These are phyloP conservation scores for Drosophila aff. DNA, from an alignment of 1,140 invertebrate species.

Conservation along the genomic window DNA sequence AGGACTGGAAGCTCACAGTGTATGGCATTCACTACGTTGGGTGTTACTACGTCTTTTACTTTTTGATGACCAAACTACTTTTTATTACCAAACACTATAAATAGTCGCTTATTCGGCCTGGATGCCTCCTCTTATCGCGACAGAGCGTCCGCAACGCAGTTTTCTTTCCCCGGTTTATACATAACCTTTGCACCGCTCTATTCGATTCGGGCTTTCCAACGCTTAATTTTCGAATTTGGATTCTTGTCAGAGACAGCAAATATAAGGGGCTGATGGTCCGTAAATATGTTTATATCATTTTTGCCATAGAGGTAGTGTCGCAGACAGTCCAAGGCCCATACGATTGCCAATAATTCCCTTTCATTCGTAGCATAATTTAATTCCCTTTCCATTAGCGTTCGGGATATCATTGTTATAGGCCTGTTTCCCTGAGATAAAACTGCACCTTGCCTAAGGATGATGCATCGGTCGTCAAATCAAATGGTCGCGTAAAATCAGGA, in stretches of 20 bases:
- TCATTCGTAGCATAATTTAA: too few relatives aligned
- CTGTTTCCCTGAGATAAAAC: too few relatives aligned
- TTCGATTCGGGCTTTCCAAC: slow-evolving; percentile 7
- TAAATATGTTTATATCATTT: too few relatives aligned
- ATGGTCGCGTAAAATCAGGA: neutral
- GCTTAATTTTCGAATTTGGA: too few relatives aligned
- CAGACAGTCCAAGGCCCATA: too few relatives aligned
- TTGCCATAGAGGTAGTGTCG: too few relatives aligned
- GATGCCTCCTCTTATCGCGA: neutral
- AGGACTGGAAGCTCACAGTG: neutral
- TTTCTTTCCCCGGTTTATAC: slow-evolving; percentile 61
- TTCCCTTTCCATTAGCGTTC: too few relatives aligned
- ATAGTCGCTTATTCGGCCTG: neutral
- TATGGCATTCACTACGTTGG: neutral
- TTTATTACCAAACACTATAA: neutral
- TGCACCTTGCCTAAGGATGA: too few relatives aligned
- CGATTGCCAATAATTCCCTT: too few relatives aligned
- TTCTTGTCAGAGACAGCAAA: too few relatives aligned
- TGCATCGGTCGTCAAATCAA: neutral
- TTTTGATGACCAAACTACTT: neutral
- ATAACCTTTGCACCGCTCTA: neutral
- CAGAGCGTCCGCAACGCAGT: slow-evolving; percentile 73
- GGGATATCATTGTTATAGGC: too few relatives aligned
- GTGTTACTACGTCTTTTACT: neutral
- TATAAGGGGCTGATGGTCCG: too few relatives aligned